phyloP scores from a whole-genome alignment of 2,113 vertebrate species.

The Ammodytes marinus region DNA sequence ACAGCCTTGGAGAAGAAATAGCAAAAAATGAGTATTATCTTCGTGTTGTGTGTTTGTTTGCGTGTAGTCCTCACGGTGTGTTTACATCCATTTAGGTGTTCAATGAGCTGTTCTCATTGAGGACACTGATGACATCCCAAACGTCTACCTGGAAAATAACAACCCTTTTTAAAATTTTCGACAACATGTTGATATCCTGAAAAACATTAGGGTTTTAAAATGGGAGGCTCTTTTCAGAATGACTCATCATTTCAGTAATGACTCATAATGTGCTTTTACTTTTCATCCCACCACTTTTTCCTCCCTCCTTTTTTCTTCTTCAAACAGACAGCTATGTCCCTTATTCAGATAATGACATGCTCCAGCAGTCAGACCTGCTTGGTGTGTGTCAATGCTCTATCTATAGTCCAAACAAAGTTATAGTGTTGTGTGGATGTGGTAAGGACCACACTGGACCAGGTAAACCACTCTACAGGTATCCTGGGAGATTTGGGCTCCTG shows the following conservation, averaged over 20 bases:
- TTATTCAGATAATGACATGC: constrained; percentile 59
- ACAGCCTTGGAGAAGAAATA: constrained; percentile 14
- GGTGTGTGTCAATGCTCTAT: constrained; percentile 39
- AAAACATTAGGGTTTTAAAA: constrained; percentile 37
- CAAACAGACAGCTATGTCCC: constrained; percentile 36
- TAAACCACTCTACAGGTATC: constrained; percentile 39
- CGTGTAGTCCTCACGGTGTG: background rate
- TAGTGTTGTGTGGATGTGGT: constrained; percentile 56
- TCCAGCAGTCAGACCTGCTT: constrained; percentile 25
- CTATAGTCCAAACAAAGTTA: constrained; percentile 38
- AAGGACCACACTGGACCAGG: constrained; percentile 24
- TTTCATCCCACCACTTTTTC: constrained; percentile 39
- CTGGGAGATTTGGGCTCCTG: background rate
- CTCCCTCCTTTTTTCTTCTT: constrained; percentile 10
- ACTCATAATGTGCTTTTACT: constrained; percentile 63
- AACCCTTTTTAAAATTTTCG: background rate
- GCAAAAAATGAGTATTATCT: background rate
- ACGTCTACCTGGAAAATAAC: background rate
- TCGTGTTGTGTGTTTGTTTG: constrained; percentile 2
- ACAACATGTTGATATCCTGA: constrained; percentile 18
- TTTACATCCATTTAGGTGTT: background rate
- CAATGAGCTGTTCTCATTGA: background rate
- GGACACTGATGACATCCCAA: background rate
- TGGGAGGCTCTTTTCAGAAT: constrained; percentile 61
- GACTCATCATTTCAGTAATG: constrained; percentile 75